phyloP scores from a whole-genome alignment of 53 echinoderm and acorn worm species.

The Crossaster papposus region DNA sequence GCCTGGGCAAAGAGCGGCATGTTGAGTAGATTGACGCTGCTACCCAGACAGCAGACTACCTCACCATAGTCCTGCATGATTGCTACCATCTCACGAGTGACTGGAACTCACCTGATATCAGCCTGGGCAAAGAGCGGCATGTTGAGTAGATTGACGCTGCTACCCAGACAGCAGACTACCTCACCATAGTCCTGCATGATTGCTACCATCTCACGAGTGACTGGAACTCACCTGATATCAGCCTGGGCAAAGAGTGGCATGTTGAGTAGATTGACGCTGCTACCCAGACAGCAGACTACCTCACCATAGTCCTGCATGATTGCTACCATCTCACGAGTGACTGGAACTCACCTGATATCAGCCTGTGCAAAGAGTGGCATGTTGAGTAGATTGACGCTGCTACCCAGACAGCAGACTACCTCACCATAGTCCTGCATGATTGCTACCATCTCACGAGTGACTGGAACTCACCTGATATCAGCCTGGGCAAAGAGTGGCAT shows the following conservation, averaged over 20 bases:
- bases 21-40: too few relatives aligned
- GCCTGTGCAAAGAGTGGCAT: constrained; percentile 93
- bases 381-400: constrained; percentile 83
- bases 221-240: constrained; percentile 62
- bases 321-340: not conserved
- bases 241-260: too few relatives aligned
- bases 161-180: constrained; percentile 93
- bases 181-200: constrained; percentile 98
- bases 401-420: constrained; percentile 93
- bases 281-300: too few relatives aligned
- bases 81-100: too few relatives aligned
- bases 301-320: not conserved
- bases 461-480: too few relatives aligned
- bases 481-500: too few relatives aligned
- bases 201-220: constrained; percentile 91
- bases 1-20: too few relatives aligned
- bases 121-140: constrained; percentile 92
- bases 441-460: constrained; percentile 89
- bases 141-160: constrained; percentile 82
- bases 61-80: not conserved
- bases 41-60: too few relatives aligned
- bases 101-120: constrained; percentile 82
- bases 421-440: constrained; percentile 98
- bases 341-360: constrained; percentile 76
- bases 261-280: too few relatives aligned